phyloP scores from a whole-genome alignment of 2,888 invertebrate genomes.

The Zonitis immaculata region DNA sequence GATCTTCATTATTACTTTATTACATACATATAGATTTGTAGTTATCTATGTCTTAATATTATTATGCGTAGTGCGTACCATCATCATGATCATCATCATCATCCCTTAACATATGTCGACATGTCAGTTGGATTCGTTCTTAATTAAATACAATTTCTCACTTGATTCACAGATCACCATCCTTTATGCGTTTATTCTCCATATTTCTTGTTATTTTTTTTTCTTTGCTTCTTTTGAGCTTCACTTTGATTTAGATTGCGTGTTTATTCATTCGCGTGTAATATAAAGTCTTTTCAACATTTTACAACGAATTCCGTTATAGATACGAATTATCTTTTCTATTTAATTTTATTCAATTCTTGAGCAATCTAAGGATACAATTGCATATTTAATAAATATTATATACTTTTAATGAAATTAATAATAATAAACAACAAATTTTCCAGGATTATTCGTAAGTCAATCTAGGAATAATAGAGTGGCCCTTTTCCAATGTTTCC shows the following conservation, averaged over 20 bases:
- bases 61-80: no score
- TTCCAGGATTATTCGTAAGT: not conserved
- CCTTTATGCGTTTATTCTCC: no score
- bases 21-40: no score
- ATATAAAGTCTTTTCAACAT: constrained; percentile 4
- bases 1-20: no score
- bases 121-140: not conserved
- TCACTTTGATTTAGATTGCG: not conserved
- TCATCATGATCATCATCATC: not conserved
- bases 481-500: no score
- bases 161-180: constrained; percentile 3
- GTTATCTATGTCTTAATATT: no score
- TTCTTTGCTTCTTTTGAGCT: not conserved
- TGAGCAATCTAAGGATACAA: not conserved
- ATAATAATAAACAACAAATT: not conserved
- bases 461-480: not conserved
- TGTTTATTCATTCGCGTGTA: constrained; percentile 5
- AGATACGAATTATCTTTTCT: not conserved
- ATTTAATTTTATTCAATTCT: constrained; percentile 2
- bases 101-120: no score
- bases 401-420: constrained; percentile 1
- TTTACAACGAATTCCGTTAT: constrained; percentile 11
- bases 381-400: not conserved
- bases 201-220: no score
- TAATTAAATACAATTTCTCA: constrained; percentile 4